phyloP scores from a whole-genome alignment of 2,888 invertebrate species.

The Saturnia japonica region DNA sequence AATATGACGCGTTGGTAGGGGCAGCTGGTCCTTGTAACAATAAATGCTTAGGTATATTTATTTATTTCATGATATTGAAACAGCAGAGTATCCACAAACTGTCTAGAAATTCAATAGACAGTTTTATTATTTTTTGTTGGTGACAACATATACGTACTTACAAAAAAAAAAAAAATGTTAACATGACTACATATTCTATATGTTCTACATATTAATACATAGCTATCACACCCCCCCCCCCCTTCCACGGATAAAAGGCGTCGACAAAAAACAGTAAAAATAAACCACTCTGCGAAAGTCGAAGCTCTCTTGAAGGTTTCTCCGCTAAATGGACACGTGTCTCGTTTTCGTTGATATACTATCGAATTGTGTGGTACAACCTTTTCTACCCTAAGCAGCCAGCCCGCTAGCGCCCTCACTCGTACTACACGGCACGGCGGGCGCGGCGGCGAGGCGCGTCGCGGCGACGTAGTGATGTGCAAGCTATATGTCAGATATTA shows the following conservation, averaged over 20 bases:
- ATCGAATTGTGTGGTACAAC: slow-evolving; percentile 1
- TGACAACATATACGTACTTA: background rate
- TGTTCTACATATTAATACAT: too few relatives aligned
- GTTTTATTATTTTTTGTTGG: background rate
- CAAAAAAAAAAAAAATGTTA: background rate
- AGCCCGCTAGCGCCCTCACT: too few relatives aligned
- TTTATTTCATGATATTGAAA: too few relatives aligned
- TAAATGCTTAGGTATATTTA: too few relatives aligned
- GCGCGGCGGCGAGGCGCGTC: too few relatives aligned
- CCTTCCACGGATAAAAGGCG: background rate
- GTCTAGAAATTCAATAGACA: background rate
- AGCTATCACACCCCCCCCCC: background rate
- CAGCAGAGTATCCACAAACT: too few relatives aligned
- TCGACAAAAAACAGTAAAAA: slow-evolving; percentile 15
- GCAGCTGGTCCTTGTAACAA: too few relatives aligned
- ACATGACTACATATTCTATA: background rate
- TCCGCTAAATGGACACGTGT: slow-evolving; percentile 26
- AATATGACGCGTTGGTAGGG: too few relatives aligned
- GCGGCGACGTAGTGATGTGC: background rate
- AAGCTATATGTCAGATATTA: background rate
- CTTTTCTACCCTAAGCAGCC: background rate
- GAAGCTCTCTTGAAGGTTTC: slow-evolving; percentile 3
- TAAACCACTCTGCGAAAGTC: slow-evolving; percentile 23
- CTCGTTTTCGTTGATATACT: slow-evolving; percentile 8
- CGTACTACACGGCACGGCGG: too few relatives aligned